Conservation (phyloP, 2,113 vertebrate genomes). For the Stomatorhinus ivindoensis region DNA sequence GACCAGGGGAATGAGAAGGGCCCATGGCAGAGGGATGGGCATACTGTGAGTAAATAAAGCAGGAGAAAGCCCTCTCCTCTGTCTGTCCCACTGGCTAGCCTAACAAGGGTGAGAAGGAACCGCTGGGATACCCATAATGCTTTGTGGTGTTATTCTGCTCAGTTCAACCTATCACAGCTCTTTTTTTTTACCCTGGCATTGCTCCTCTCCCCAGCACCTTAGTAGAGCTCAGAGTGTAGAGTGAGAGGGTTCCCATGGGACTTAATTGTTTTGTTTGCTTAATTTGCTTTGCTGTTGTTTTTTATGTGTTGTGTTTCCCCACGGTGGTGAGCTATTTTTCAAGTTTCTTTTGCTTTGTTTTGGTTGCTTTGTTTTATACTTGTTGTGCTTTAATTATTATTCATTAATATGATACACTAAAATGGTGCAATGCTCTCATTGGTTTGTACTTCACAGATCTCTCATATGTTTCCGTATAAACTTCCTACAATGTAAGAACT, state of each 20-base stretch:
- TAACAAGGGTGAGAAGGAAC: constrained; percentile 6
- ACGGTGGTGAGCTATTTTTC: constrained; percentile 14
- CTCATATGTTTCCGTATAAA: not conserved
- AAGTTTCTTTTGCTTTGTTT: constrained; percentile 31
- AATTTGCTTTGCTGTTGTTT: constrained; percentile 27
- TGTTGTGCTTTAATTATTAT: constrained; percentile 8
- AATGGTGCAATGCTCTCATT: constrained; percentile 33
- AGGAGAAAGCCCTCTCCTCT: not conserved
- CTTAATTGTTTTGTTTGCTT: constrained; percentile 16
- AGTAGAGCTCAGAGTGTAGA: constrained; percentile 25
- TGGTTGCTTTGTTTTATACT: constrained; percentile 30
- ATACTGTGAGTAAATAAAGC: constrained; percentile 24
- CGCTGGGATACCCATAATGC: constrained; percentile 25
- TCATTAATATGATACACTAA: constrained; percentile 7
- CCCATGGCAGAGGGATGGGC: constrained; percentile 17
- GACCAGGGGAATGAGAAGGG: constrained; percentile 2
- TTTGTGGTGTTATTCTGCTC: constrained; percentile 33
- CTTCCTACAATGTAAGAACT: not conserved
- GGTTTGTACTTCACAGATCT: constrained; percentile 20
- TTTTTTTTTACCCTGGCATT: constrained; percentile 16
- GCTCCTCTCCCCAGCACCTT: constrained; percentile 35
- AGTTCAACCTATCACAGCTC: constrained; percentile 45
- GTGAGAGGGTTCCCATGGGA: not conserved
- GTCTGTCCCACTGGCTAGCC: constrained; percentile 6
- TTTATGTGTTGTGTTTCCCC: constrained; percentile 10